These are phyloP conservation scores for Drosophila kepulauana DNA, from an alignment of 1,140 invertebrate species.

Conservation along the genomic window DNA sequence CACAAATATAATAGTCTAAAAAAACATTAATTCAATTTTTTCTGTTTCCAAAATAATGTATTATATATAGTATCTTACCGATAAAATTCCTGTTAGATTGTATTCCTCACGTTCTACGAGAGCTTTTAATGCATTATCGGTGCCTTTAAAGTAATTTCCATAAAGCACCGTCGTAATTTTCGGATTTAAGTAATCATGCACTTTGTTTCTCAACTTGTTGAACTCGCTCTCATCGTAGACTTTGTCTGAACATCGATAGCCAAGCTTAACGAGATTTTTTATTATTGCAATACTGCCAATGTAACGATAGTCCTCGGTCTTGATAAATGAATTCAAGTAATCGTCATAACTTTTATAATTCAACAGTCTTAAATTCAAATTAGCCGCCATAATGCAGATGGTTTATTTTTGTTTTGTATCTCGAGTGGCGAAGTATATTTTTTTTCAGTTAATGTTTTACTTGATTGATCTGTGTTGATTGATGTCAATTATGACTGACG, in stretches of 20 bases:
- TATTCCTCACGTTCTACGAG: slow-evolving; percentile 14
- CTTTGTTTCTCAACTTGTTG: neutral
- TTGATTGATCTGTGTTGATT: neutral
- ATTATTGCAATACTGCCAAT: neutral
- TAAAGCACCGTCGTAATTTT: slow-evolving; percentile 4
- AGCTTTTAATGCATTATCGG: slow-evolving; percentile 8
- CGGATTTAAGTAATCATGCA: slow-evolving; percentile 3
- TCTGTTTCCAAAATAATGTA: no score
- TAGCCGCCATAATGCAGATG: neutral
- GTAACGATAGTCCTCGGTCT: slow-evolving; percentile 18
- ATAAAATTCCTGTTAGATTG: slow-evolving; percentile 8
- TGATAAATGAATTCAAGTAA: slow-evolving; percentile 25
- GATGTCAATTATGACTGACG: neutral
- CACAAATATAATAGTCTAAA: slow-evolving; percentile 42
- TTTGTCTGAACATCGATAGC: slow-evolving; percentile 21
- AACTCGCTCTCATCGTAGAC: slow-evolving; percentile 34
- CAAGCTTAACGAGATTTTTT: neutral
- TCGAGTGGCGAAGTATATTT: no score
- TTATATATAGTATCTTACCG: slow-evolving; percentile 5
- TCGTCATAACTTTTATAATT: neutral
- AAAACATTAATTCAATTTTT: no score
- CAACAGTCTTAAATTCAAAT: slow-evolving; percentile 1
- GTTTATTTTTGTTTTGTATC: neutral
- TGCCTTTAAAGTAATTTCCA: slow-evolving; percentile 1
- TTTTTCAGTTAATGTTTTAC: neutral